Evolutionary conservation across 2,888 invertebrate genomes (phyloP).

Genomic region (Ormyrus thymus): DNA sequence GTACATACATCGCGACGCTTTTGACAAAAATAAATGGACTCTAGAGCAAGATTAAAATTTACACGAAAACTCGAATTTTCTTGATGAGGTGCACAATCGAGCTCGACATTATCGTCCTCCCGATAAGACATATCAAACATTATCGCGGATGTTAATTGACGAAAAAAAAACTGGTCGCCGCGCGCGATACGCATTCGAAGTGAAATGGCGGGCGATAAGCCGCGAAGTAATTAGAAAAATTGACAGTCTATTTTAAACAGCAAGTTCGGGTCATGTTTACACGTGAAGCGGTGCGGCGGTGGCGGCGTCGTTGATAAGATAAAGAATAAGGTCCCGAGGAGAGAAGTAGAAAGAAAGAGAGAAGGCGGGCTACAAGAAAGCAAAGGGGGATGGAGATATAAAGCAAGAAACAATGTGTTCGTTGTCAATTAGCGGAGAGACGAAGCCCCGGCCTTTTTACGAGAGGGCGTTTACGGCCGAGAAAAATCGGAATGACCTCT

Average conservation of each 20-base stretch:
- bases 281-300: constrained; percentile 2
- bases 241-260: constrained; percentile 38
- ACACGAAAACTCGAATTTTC: neutral
- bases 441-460: constrained; percentile 59
- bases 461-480: constrained; percentile 66
- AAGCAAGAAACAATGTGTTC: constrained; percentile 68
- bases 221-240: constrained; percentile 44
- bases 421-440: constrained; percentile 68
- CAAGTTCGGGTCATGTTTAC: constrained; percentile 47
- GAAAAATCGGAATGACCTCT: constrained; percentile 67
- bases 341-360: neutral
- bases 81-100: constrained; percentile 3
- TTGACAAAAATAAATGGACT: too few species aligned
- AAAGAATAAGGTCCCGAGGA: constrained; percentile 46
- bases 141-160: constrained; percentile 14
- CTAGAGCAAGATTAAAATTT: neutral
- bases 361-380: constrained; percentile 26
- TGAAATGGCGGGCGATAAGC: constrained; percentile 38
- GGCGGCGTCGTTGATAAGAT: constrained; percentile 43
- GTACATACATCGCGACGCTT: too few species aligned
- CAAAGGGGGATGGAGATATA: constrained; percentile 43
- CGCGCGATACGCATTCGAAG: constrained; percentile 25
- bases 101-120: constrained; percentile 7
- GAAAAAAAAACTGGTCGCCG: neutral
- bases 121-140: constrained; percentile 26